Base-by-base conservation (phyloP, 1,140 invertebrate genomes). In the Drosophila biarmipes region DNA sequence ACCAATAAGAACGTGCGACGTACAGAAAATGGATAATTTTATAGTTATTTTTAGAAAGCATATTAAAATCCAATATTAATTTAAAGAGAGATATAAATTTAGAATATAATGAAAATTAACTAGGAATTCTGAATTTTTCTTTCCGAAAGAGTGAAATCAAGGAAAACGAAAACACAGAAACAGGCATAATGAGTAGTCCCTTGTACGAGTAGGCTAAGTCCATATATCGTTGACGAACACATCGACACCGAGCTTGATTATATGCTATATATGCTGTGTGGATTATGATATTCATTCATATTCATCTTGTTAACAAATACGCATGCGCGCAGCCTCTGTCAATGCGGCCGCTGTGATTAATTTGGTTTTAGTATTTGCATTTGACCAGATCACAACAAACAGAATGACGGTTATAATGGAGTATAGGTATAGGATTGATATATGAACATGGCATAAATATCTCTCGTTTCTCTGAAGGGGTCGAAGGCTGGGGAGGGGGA, bases 261-360 rank as follows among this genome's bases (percentile, higher is more conserved):
- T 78, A 66, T 56, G 62, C 55, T 78, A 64, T 54, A 57, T 80
- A 31, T 73, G 54, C 40, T 56, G 52, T 85, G 76, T 69, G 54
- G 59, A 81, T 86, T 73, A 64, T 59, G 64, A 69, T 72, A 73
- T 84, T 82, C 75, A 80, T 89, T 79, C 69, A 86, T 78, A 69
- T 79, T 74, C 62, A 80, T 68, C 57, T 80, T 59, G 40, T 68
- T 76, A 89, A 89, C 85, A 89, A 84, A 77, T 80, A 90, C 72
- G 86, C 86, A 90, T 90, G 86, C 86, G 78, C 87, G 86, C 86
- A 90, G 87, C 64, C 86, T 21, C 31, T 73, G 86, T 86, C 87
- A 81, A 64, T 45, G 52, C 62, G 81, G 76, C 87, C 90, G 86
- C 86, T 90, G 63, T 82, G 78, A 61, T 71, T 82, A 78, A n/a